Evolutionary conservation across 2,888 invertebrate species (phyloP), one percentile per base, ranked within the genome.

Genomic region (Aethes cnicana): DNA sequence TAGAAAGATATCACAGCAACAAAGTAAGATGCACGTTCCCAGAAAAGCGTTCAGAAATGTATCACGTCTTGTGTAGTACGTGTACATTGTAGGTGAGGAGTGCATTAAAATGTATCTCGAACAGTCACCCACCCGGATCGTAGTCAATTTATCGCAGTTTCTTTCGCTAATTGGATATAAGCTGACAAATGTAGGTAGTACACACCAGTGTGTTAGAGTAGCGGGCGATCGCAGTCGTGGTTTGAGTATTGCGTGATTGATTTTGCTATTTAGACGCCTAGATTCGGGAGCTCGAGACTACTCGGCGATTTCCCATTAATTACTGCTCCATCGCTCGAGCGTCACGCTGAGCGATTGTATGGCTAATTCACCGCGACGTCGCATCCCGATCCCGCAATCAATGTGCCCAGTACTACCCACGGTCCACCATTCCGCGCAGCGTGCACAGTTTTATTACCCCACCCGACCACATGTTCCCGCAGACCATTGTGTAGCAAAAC

Each of bases 271-370:
- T 44, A 39, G 37, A 39, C 39, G 20, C 23, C n/a, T 26, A 32
- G 50, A 64, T 61, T 62, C 52, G 41, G 35, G 21, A 16, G 54
- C 56, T 62, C 47, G 58, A 66, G 69, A 73, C 68, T 80, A 72
- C 79, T 83, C 69, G 65, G 72, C 66, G 65, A 74, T 77, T 71
- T 77, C 74, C 74, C 69, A 79, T 78, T 76, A 77, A 75, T 83
- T 84, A 78, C 78, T 76, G 74, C 63, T 69, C 63, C 64, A 64
- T 69, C 66, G 64, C 60, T 68, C 66, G 65, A 70, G 68, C 72
- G 77, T 75, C 77, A 70, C 70, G 62, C 72, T 77, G 83, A 85
- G 74, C 77, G 82, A 87, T 87, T 84, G 80, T 81, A 71, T 71
- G 74, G 71, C 77, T 84, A 83, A 85, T 84, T 76, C 64, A 50